Conservation (phyloP, 2,888 invertebrate genomes). For the Sceliomorpha sp. region DNA sequence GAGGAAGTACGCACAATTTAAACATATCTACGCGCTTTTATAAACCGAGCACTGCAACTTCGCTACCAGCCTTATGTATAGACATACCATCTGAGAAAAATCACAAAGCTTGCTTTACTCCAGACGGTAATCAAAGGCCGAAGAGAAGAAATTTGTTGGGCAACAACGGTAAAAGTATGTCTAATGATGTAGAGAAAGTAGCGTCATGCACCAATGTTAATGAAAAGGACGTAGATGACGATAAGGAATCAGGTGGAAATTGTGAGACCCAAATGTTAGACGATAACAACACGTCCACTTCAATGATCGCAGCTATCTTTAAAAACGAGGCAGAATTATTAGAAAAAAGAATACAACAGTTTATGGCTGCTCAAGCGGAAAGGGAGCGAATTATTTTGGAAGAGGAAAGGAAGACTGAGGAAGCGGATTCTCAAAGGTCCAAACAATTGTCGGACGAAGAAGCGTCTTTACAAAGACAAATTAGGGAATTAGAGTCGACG, state of each 20-base stretch:
- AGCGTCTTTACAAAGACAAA: constrained; percentile 87
- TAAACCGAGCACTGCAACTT: constrained; percentile 91
- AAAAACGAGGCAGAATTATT: constrained; percentile 77
- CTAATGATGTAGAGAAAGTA: constrained; percentile 66
- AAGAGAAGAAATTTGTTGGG: constrained; percentile 61
- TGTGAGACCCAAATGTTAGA: constrained; percentile 55
- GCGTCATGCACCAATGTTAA: constrained; percentile 75
- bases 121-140: constrained; percentile 63
- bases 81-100: constrained; percentile 67
- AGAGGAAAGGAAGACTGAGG: constrained; percentile 82
- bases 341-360: constrained; percentile 77
- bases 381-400: constrained; percentile 78
- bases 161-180: constrained; percentile 65
- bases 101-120: constrained; percentile 68
- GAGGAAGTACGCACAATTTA: constrained; percentile 84
- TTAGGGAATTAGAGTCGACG: constrained; percentile 86
- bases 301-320: constrained; percentile 77
- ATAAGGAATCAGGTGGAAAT: constrained; percentile 35
- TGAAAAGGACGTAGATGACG: constrained; percentile 64
- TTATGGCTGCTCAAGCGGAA: constrained; percentile 78
- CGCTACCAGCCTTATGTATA: constrained; percentile 86
- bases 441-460: constrained; percentile 87
- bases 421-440: constrained; percentile 86
- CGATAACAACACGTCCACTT: constrained; percentile 73
- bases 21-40: constrained; percentile 87